Conservation (phyloP, 1,140 invertebrate genomes). For the Drosophila simulans region DNA sequence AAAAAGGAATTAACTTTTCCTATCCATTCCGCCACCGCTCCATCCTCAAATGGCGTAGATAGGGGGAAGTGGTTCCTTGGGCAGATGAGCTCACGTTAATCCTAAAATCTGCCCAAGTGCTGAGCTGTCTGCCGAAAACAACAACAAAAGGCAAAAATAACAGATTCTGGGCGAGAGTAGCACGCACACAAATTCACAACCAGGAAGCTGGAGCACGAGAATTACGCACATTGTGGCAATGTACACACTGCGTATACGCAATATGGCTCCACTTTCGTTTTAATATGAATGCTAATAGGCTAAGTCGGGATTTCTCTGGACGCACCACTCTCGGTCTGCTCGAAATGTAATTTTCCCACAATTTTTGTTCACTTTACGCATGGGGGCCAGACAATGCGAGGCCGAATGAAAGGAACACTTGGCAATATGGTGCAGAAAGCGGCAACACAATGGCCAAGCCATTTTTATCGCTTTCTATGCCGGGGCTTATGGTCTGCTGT, state of each 20-base stretch:
- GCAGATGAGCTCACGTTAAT: constrained; percentile 70
- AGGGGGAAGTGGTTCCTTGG: background rate
- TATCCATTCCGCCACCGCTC: constrained; percentile 13
- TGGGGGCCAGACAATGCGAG: constrained; percentile 61
- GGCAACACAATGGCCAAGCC: constrained; percentile 69
- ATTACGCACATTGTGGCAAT: constrained; percentile 51
- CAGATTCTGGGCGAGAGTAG: constrained; percentile 61
- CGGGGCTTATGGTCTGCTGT: constrained; percentile 77
- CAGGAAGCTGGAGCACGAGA: background rate
- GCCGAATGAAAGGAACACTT: constrained; percentile 48
- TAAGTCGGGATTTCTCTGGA: constrained; percentile 78
- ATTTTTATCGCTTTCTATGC: constrained; percentile 78
- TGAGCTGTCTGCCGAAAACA: constrained; percentile 46
- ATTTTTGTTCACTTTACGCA: constrained; percentile 82
- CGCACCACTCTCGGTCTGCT: constrained; percentile 7
- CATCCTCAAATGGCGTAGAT: constrained; percentile 28
- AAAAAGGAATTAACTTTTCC: constrained; percentile 79
- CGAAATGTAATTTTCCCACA: constrained; percentile 80
- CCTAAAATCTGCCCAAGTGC: constrained; percentile 81
- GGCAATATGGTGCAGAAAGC: constrained; percentile 48
- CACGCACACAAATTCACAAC: constrained; percentile 28
- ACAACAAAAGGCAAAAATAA: constrained; percentile 44
- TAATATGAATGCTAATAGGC: constrained; percentile 83
- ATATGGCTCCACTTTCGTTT: constrained; percentile 83
- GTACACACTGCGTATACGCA: constrained; percentile 71